Conservation (phyloP, 2,797 vertebrate species). For the Parambassis ranga region DNA sequence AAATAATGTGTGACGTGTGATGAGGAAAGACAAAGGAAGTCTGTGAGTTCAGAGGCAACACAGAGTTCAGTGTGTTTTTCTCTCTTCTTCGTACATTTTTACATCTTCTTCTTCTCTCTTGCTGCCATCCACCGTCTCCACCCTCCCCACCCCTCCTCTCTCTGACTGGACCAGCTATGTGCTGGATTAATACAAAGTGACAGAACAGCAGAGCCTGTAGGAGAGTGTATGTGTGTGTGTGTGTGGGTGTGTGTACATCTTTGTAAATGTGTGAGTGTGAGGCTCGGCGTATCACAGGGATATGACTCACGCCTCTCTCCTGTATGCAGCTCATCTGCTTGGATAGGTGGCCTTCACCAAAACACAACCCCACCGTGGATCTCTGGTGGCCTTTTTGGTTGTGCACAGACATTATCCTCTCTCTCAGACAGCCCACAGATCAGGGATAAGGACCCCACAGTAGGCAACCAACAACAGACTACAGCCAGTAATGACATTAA, state of each 20-base stretch:
- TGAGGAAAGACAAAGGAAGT: constrained; percentile 16
- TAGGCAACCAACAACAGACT: neutral
- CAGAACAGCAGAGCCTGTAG: constrained; percentile 58
- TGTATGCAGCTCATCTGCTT: constrained; percentile 41
- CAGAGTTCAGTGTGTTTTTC: constrained; percentile 23
- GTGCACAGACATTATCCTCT: neutral
- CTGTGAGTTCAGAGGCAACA: constrained; percentile 24
- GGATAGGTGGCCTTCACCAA: constrained; percentile 45
- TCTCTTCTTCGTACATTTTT: neutral
- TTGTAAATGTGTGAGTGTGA: constrained; percentile 47
- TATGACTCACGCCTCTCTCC: constrained; percentile 61
- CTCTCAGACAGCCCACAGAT: neutral
- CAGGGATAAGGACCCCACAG: neutral
- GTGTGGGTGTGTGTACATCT: constrained; percentile 19
- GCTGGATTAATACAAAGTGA: constrained; percentile 65
- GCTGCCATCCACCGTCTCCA: neutral
- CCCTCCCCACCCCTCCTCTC: neutral
- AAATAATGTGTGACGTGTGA: constrained; percentile 16
- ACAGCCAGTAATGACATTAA: neutral
- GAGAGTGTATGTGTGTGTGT: constrained; percentile 21
- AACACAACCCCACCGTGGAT: neutral
- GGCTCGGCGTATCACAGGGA: constrained; percentile 52
- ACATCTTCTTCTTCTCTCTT: constrained; percentile 5
- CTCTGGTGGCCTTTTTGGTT: neutral
- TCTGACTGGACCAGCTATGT: constrained; percentile 32